Percentiles rank a stretch among this genome's conserved stretches.
phyloP scores from a whole-genome alignment of 2,797 vertebrate genomes.

The Mastacembelus armatus region DNA sequence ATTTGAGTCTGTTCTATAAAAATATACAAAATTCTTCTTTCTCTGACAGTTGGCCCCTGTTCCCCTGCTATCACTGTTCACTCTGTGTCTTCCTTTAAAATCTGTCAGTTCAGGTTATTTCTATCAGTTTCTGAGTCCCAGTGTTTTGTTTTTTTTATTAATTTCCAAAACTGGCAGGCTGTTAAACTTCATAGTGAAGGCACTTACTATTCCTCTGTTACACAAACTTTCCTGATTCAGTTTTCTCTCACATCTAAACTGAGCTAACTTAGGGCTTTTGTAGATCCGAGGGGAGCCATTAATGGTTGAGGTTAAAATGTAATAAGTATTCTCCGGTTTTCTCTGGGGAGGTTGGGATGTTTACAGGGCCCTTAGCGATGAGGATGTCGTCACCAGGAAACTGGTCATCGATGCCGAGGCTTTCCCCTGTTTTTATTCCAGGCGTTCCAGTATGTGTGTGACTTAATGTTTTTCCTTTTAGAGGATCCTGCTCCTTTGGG shows the following conservation, averaged over 20 bases:
- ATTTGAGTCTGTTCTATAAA: background rate
- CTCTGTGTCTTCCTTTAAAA: background rate
- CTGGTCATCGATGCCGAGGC: conserved; percentile 46
- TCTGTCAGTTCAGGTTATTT: conserved; percentile 23
- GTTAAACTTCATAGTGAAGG: conserved; percentile 26
- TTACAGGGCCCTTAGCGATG: conserved; percentile 51
- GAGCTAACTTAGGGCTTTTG: conserved; percentile 24
- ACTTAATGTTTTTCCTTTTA: conserved; percentile 30
- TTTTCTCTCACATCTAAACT: conserved; percentile 24
- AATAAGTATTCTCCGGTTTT: conserved; percentile 35
- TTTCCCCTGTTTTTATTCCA: conserved; percentile 58
- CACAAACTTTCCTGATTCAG: conserved; percentile 26
- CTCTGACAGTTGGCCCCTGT: background rate
- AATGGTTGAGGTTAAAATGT: conserved; percentile 17
- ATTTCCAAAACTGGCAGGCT: conserved; percentile 23
- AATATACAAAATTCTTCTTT: background rate
- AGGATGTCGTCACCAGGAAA: conserved; percentile 66
- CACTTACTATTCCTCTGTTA: conserved; percentile 23
- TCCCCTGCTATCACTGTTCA: background rate
- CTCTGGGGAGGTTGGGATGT: conserved; percentile 40
- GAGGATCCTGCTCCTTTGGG: conserved; percentile 30
- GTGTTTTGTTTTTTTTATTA: conserved; percentile 19
- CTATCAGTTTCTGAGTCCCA: conserved; percentile 14
- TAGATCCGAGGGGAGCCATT: conserved; percentile 43
- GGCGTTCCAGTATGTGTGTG: conserved; percentile 31